A percentile compares a stretch with the other conserved stretches of the same genome.
These are phyloP conservation scores for Araneus ventricosus DNA, from an alignment of 1,140 invertebrate species.

Conservation along the genomic window DNA sequence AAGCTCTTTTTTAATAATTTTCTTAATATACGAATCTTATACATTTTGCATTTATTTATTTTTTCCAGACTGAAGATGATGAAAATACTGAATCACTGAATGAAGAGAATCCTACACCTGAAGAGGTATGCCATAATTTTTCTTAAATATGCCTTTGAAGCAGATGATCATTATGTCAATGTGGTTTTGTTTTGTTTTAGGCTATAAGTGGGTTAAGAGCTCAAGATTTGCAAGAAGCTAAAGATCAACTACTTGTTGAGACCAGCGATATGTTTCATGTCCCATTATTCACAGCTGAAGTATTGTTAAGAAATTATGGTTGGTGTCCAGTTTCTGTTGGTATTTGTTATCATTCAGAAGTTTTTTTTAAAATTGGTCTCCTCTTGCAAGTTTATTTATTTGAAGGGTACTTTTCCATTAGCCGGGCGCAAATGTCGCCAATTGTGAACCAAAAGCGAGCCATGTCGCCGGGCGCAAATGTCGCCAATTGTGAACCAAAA, in stretches of 20 bases:
- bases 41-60: neutral
- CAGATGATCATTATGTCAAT: neutral
- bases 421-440: no score
- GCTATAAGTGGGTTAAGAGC: constrained; percentile 82
- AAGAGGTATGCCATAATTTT: constrained; percentile 21
- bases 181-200: constrained; percentile 8
- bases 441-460: no score
- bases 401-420: no score
- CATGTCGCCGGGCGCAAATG: no score
- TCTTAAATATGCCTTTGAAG: neutral
- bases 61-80: neutral
- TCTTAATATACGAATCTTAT: no score
- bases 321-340: constrained; percentile 61
- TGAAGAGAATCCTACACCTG: neutral
- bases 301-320: constrained; percentile 86
- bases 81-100: neutral
- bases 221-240: constrained; percentile 88
- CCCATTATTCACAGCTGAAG: constrained; percentile 87
- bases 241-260: constrained; percentile 87
- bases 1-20: neutral
- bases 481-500: no score
- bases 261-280: constrained; percentile 88
- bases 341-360: no score
- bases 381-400: neutral
- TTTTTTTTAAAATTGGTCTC: no score